These are phyloP conservation scores for Zootermopsis nevadensis DNA, from an alignment of 2,888 invertebrate genomes.

Conservation along the genomic window DNA sequence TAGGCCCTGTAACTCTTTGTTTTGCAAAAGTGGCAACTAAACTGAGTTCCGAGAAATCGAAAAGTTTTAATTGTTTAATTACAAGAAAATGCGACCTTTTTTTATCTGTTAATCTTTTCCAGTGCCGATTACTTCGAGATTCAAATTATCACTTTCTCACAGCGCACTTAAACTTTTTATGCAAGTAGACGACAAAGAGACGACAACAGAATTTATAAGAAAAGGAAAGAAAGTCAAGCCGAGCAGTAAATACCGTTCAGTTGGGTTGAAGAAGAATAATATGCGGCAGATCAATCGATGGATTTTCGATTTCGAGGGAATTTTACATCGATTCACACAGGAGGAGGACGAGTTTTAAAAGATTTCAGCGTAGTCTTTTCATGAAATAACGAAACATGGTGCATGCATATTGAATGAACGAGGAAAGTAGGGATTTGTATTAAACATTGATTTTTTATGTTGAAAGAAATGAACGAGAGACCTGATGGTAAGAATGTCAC, in stretches of 20 bases:
- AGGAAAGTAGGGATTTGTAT: not conserved
- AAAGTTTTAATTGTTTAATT: constrained; percentile 23
- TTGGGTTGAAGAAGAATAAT: not conserved
- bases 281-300: not conserved
- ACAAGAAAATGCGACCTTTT: not conserved
- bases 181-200: not conserved
- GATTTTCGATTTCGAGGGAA: not conserved
- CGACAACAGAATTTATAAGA: not conserved
- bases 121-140: not conserved
- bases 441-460: constrained; percentile 20
- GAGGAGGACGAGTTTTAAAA: not conserved
- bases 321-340: not conserved
- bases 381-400: not conserved
- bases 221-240: not conserved
- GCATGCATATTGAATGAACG: not conserved
- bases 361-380: not conserved
- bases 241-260: not conserved
- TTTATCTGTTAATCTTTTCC: not conserved
- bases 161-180: not conserved
- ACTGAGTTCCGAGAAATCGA: not conserved
- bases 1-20: not conserved
- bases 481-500: constrained; percentile 5
- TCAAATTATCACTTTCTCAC: not conserved
- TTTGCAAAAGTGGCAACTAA: not conserved
- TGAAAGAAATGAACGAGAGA: not conserved